A percentile compares a stretch with the other conserved stretches of the same genome.
These are phyloP conservation scores for Meloidogyne exigua DNA, from an alignment of 1,140 invertebrate genomes.

Conservation along the genomic window DNA sequence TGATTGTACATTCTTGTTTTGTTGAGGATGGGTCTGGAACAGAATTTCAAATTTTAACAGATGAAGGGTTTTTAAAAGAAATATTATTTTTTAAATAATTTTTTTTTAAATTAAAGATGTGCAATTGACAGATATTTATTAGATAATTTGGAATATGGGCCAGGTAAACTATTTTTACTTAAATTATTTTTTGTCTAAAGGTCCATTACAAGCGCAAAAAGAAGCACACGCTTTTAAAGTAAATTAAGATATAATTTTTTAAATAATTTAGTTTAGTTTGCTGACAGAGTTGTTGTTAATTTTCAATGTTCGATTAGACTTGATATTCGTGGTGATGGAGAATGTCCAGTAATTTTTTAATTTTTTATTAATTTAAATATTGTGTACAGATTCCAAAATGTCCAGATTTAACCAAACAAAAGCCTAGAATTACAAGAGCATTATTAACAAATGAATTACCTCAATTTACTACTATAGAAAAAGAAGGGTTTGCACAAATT, in stretches of 20 bases:
- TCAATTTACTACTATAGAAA: conserved; percentile 15
- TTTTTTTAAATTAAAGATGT: conserved; percentile 27
- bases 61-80: conserved; percentile 48
- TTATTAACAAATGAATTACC: conserved; percentile 29
- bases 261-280: conserved; percentile 56
- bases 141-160: conserved; percentile 59
- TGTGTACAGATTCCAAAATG: conserved; percentile 51
- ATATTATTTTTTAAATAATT: conserved; percentile 16
- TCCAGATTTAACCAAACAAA: conserved; percentile 55
- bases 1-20: conserved; percentile 52
- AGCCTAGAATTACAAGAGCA: conserved; percentile 29
- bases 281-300: conserved; percentile 60
- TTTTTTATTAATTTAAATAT: conserved; percentile 10
- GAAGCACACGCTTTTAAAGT: conserved; percentile 15
- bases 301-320: conserved; percentile 58
- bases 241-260: background rate
- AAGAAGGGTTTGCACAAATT: conserved; percentile 39
- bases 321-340: conserved; percentile 56
- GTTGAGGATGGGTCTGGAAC: conserved; percentile 60
- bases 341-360: conserved; percentile 48
- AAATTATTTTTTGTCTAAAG: too few species aligned
- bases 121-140: conserved; percentile 59
- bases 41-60: conserved; percentile 56
- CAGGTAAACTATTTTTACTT: background rate
- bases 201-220: conserved; percentile 18